Conservation (phyloP, 1,140 invertebrate species). For the Drosophila watanabei region DNA sequence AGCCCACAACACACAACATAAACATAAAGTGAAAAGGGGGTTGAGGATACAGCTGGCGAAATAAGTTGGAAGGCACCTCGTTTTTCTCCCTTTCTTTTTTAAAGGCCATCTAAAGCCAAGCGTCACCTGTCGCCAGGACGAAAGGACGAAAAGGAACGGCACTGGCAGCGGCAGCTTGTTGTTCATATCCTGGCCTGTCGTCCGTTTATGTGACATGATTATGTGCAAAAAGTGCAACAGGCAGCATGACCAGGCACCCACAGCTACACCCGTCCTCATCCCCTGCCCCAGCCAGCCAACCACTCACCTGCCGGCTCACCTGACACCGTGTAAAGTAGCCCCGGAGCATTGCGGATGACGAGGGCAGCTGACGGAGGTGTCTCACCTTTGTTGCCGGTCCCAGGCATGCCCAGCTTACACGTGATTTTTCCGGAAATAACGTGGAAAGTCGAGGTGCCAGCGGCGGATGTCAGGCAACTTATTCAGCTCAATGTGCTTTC, state of each 20-base stretch:
- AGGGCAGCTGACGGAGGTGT: constrained; percentile 32
- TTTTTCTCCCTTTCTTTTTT: constrained; percentile 17
- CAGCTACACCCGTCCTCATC: constrained; percentile 3
- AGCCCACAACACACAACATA: constrained; percentile 70
- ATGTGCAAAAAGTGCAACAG: constrained; percentile 80
- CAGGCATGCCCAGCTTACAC: constrained; percentile 32
- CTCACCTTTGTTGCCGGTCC: constrained; percentile 62
- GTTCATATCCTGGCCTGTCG: constrained; percentile 72
- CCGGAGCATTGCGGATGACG: constrained; percentile 49
- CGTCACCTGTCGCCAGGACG: constrained; percentile 72
- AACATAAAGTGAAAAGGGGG: constrained; percentile 71
- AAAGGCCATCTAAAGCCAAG: constrained; percentile 76
- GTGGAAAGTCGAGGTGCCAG: constrained; percentile 17
- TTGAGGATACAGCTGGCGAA: constrained; percentile 44
- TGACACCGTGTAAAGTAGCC: constrained; percentile 65
- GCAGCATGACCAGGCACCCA: constrained; percentile 48
- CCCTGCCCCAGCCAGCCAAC: not conserved
- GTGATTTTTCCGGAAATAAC: constrained; percentile 47
- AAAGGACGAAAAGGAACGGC: constrained; percentile 12
- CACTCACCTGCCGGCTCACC: constrained; percentile 16
- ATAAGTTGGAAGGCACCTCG: constrained; percentile 30
- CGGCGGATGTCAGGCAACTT: constrained; percentile 19
- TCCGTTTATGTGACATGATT: constrained; percentile 80
- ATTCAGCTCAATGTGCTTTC: constrained; percentile 28
- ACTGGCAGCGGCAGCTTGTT: constrained; percentile 16